Evolutionary conservation across 53 echinoderm and acorn worm genomes (phyloP).

Genomic region (Henricia sp.): DNA sequence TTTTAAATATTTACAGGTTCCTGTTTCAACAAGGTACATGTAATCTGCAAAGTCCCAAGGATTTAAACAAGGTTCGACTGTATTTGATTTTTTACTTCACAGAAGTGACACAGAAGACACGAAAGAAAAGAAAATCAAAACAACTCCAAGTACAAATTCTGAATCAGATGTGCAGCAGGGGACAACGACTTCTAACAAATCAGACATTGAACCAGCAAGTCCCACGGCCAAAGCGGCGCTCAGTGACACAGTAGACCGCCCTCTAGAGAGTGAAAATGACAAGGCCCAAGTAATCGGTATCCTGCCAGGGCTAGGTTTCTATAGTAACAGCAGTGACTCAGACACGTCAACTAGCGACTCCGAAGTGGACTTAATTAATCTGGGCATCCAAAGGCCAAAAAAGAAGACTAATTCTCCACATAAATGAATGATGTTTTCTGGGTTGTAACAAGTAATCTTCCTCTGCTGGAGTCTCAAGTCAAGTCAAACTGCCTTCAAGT

Average conservation of each 20-base stretch:
- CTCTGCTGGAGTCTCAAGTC: too few species aligned
- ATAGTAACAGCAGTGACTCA: constrained; percentile 91
- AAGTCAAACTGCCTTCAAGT: too few species aligned
- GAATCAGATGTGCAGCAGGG: constrained; percentile 22
- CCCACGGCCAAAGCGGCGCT: too few species aligned
- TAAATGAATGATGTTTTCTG: too few species aligned
- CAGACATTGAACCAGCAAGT: neutral
- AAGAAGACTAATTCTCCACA: constrained; percentile 27
- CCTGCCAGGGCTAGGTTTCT: constrained; percentile 89
- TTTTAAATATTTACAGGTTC: too few species aligned
- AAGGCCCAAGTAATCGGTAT: constrained; percentile 74
- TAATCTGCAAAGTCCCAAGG: too few species aligned
- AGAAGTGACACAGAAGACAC: constrained; percentile 49
- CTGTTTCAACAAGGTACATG: too few species aligned
- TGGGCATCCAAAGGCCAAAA: constrained; percentile 23
- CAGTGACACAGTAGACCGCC: constrained; percentile 16
- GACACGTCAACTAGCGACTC: constrained; percentile 83
- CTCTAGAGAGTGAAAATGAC: neutral
- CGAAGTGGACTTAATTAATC: constrained; percentile 58
- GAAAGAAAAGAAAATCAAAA: constrained; percentile 56
- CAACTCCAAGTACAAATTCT: constrained; percentile 3
- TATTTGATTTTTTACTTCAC: neutral
- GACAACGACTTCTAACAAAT: neutral
- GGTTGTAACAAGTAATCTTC: too few species aligned
- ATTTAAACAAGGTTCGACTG: too few species aligned